A percentile compares a stretch with the other conserved stretches of the same genome.
These are phyloP conservation scores for Paedocypris sp. DNA, from an alignment of 2,113 vertebrate genomes.

Conservation along the genomic window DNA sequence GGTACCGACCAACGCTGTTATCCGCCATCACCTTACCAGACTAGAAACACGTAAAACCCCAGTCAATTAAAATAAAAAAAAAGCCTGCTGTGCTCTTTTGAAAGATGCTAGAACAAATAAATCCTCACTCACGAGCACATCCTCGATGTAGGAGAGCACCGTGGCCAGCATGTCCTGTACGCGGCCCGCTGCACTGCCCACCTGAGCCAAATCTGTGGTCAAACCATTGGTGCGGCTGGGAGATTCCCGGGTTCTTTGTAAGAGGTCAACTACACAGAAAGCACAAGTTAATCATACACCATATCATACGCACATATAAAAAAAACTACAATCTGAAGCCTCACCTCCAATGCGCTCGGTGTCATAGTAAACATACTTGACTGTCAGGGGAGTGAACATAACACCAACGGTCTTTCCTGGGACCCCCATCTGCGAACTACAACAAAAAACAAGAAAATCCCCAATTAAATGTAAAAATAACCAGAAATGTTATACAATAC, in stretches of 20 bases:
- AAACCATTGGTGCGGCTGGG: conserved; percentile 79
- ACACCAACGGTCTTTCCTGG: conserved; percentile 92
- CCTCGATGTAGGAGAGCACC: conserved; percentile 85
- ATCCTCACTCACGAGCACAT: conserved; percentile 77
- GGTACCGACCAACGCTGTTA: conserved; percentile 88
- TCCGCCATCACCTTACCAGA: conserved; percentile 90
- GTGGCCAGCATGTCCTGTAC: conserved; percentile 87
- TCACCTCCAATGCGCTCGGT: conserved; percentile 93
- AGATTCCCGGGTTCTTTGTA: conserved; percentile 79
- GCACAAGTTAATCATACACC: neutral
- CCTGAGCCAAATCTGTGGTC: conserved; percentile 91
- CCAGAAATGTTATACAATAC: too few species aligned
- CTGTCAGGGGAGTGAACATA: conserved; percentile 91
- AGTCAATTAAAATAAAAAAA: neutral
- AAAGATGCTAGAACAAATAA: neutral
- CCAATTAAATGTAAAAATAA: too few species aligned
- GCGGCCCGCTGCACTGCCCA: conserved; percentile 72
- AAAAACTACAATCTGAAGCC: conserved; percentile 1
- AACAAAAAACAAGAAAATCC: conserved; percentile 2
- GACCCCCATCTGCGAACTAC: conserved; percentile 91
- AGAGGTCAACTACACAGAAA: conserved; percentile 74
- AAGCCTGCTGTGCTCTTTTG: too few species aligned
- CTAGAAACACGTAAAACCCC: conserved; percentile 50
- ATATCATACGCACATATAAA: neutral
- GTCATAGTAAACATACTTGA: conserved; percentile 90